phyloP scores from a whole-genome alignment of 2,888 invertebrate genomes.

The Subacronicta megacephala region DNA sequence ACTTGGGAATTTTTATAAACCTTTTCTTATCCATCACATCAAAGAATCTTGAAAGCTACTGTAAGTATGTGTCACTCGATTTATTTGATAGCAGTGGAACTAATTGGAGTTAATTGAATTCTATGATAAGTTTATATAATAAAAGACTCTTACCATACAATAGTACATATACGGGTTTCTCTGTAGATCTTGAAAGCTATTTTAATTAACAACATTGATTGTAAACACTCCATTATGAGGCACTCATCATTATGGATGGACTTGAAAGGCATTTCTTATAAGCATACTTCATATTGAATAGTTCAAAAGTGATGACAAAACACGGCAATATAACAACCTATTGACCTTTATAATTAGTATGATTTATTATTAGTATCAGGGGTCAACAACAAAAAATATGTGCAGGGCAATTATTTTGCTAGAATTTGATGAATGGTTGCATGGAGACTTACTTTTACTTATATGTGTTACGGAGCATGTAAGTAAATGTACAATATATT shows the following conservation, averaged over 20 bases:
- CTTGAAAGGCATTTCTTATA: conserved; percentile 25
- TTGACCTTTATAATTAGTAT: conserved; percentile 13
- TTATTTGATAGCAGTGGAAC: conserved; percentile 1
- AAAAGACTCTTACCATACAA: conserved; percentile 31
- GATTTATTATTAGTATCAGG: background rate
- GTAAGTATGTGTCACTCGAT: background rate
- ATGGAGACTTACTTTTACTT: too few relatives aligned
- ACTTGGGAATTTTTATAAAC: too few relatives aligned
- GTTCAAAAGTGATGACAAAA: conserved; percentile 12
- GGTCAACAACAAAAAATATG: background rate
- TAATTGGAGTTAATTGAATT: conserved; percentile 23
- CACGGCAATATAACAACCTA: conserved; percentile 12
- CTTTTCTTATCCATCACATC: conserved; percentile 9
- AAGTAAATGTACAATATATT: too few relatives aligned
- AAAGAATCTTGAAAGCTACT: background rate
- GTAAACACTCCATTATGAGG: conserved; percentile 37
- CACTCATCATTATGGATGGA: conserved; percentile 25
- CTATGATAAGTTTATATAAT: conserved; percentile 11
- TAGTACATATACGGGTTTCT: conserved; percentile 6
- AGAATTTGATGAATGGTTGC: background rate
- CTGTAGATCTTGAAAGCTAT: conserved; percentile 25
- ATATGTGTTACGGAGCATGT: too few relatives aligned
- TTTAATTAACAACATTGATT: conserved; percentile 44
- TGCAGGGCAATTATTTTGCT: too few relatives aligned
- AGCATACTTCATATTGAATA: conserved; percentile 28